A percentile compares a stretch with the other conserved stretches of the same genome.
These are phyloP conservation scores for Proterorhinus semilunaris DNA, from an alignment of 2,113 vertebrate genomes.

Conservation along the genomic window DNA sequence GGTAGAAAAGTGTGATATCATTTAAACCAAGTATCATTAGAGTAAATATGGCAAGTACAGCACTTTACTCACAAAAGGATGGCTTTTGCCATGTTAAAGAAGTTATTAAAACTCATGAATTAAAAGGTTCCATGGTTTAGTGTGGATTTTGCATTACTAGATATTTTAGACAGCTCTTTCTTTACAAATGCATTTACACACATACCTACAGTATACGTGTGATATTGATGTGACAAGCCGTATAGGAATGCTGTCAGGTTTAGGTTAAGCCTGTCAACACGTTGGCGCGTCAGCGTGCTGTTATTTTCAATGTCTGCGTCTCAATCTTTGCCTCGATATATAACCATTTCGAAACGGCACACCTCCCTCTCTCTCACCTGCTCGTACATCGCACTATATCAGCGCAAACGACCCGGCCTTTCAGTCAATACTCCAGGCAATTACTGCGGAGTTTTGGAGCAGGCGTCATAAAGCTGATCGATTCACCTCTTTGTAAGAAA, in stretches of 20 bases:
- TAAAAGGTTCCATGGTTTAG: too few relatives aligned
- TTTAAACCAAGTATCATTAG: too few relatives aligned
- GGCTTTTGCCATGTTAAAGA: too few relatives aligned
- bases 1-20: too few relatives aligned
- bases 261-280: not conserved
- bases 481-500: conserved; percentile 41
- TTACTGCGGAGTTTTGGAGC: conserved; percentile 58
- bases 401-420: conserved; percentile 37
- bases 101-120: too few relatives aligned
- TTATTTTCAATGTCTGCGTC: not conserved
- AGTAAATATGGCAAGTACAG: too few relatives aligned
- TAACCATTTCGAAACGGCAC: not conserved
- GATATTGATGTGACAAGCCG: not conserved
- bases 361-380: conserved; percentile 11
- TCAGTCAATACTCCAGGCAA: conserved; percentile 52
- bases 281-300: not conserved
- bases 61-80: too few relatives aligned
- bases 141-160: too few relatives aligned
- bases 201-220: too few relatives aligned
- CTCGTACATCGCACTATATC: conserved; percentile 31
- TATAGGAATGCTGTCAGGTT: not conserved
- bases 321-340: not conserved
- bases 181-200: too few relatives aligned
- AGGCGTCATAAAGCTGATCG: conserved; percentile 58
- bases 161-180: too few relatives aligned